Conservation (phyloP, 1,140 invertebrate species). For the Ceratosolen fusciceps region DNA sequence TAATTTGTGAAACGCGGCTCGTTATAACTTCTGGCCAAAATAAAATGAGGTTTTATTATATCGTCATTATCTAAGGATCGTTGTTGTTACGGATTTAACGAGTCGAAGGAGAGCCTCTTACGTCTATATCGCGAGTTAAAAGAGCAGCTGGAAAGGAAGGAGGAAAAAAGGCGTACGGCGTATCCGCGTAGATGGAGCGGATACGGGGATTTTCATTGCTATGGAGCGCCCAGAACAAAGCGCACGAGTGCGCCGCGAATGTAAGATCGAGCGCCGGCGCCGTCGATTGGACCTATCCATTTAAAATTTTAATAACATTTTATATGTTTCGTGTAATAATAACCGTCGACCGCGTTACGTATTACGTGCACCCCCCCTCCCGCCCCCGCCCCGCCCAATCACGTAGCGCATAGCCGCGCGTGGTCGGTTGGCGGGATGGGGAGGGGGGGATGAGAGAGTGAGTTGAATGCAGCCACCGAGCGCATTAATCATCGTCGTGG, state of each 20-base stretch:
- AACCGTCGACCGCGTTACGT: conserved; percentile 12
- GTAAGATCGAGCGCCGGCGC: not conserved
- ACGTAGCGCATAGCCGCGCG: too few relatives aligned
- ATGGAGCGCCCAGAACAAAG: not conserved
- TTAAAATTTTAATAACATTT: conserved; percentile 36
- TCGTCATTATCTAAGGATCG: not conserved
- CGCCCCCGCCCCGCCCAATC: not conserved
- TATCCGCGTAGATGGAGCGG: not conserved
- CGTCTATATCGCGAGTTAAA: not conserved
- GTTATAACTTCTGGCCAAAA: too few relatives aligned
- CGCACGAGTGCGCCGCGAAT: not conserved
- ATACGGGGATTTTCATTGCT: not conserved
- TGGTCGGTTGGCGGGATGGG: not conserved
- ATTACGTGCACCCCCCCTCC: not conserved
- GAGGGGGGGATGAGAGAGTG: not conserved
- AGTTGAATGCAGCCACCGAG: conserved; percentile 20
- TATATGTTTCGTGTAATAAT: conserved; percentile 28
- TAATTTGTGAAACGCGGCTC: too few relatives aligned
- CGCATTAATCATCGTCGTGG: conserved; percentile 49
- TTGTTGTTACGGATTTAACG: not conserved
- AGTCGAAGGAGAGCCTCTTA: not conserved
- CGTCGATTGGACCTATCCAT: not conserved
- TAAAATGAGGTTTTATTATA: not conserved
- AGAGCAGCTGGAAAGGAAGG: not conserved
- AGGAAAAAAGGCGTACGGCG: not conserved